A percentile compares a stretch with the other conserved stretches of the same genome.
phyloP scores from a whole-genome alignment of 2,888 invertebrate species.

The Sminthurinus aureus region DNA sequence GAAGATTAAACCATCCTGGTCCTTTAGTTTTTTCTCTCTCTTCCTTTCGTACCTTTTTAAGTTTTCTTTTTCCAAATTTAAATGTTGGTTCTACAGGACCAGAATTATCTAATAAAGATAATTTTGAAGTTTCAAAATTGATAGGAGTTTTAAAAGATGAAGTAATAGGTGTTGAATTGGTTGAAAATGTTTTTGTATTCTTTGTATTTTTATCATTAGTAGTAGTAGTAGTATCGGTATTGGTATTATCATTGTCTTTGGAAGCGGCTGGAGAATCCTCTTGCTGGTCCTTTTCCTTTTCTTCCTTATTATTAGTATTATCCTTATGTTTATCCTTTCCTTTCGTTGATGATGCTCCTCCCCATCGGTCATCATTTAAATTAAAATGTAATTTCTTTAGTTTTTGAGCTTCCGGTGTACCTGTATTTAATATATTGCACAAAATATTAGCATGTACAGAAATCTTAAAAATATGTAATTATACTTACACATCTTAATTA shows the following conservation, averaged over 20 bases:
- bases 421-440: neutral
- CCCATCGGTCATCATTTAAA: neutral
- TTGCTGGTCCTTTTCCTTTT: too few relatives aligned
- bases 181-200: neutral
- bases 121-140: slow-evolving; percentile 38
- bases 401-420: slow-evolving; percentile 8
- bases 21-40: slow-evolving; percentile 84
- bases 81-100: slow-evolving; percentile 47
- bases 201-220: too few relatives aligned
- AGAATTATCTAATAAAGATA: slow-evolving; percentile 31
- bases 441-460: too few relatives aligned
- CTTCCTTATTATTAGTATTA: too few relatives aligned
- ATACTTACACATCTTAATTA: too few relatives aligned
- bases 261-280: too few relatives aligned
- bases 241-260: too few relatives aligned
- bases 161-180: neutral
- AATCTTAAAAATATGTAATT: too few relatives aligned
- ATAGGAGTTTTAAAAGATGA: slow-evolving; percentile 8
- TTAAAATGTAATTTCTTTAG: slow-evolving; percentile 6
- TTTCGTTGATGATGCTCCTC: neutral
- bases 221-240: too few relatives aligned
- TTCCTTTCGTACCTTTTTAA: slow-evolving; percentile 64
- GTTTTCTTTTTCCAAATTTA: slow-evolving; percentile 45
- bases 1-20: slow-evolving; percentile 86
- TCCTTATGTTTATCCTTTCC: neutral